These are phyloP conservation scores for Gracilinanus agilis DNA, from an alignment of 2,113 vertebrate species.

Conservation along the genomic window DNA sequence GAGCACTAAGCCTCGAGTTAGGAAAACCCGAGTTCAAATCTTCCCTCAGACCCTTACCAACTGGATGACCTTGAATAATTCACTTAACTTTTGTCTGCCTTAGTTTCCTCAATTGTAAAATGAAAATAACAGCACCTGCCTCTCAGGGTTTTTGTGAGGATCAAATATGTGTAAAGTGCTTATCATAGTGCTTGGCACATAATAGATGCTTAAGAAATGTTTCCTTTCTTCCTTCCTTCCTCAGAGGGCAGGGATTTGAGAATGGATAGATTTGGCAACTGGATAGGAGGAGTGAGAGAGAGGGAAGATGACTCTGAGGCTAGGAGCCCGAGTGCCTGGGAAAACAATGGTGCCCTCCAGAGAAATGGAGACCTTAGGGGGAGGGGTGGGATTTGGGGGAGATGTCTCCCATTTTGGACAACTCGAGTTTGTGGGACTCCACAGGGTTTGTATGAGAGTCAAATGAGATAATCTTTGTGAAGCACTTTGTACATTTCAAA, in stretches of 20 bases:
- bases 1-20: neutral
- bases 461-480: neutral
- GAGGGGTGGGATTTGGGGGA: neutral
- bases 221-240: neutral
- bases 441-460: neutral
- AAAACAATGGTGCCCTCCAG: neutral
- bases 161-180: neutral
- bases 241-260: neutral
- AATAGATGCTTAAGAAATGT: neutral
- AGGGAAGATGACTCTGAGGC: neutral
- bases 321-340: neutral
- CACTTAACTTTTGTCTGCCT: neutral
- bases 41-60: neutral
- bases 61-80: neutral
- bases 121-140: neutral
- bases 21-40: neutral
- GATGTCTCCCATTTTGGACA: neutral
- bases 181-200: neutral
- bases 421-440: neutral
- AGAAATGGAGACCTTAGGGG: neutral
- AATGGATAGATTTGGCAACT: neutral
- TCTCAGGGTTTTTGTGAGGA: neutral
- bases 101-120: neutral
- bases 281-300: neutral
- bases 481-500: neutral